Percentiles rank a stretch among this genome's conserved stretches.
Conservation (phyloP, 2,888 invertebrate genomes). For the Stenodema calcarata region DNA sequence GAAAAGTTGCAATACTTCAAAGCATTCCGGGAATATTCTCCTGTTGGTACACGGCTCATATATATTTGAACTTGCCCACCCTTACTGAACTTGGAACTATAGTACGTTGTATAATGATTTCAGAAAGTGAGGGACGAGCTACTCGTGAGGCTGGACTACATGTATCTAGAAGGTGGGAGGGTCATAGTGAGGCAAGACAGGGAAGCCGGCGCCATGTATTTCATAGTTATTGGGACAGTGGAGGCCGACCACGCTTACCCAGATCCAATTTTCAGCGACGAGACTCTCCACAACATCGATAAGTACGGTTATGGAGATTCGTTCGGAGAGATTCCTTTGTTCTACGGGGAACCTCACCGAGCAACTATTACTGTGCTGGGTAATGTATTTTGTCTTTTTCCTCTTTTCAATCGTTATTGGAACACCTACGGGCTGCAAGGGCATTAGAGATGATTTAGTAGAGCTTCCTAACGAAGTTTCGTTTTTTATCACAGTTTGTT, state of each 20-base stretch:
- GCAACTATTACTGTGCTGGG: slow-evolving; percentile 39
- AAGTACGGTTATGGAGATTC: slow-evolving; percentile 41
- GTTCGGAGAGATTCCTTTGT: slow-evolving; percentile 38
- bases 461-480: too few relatives aligned
- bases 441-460: too few relatives aligned
- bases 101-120: neutral
- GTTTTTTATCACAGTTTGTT: too few relatives aligned
- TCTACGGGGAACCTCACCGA: slow-evolving; percentile 42
- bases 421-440: too few relatives aligned
- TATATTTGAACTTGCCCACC: too few relatives aligned
- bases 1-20: slow-evolving; percentile 41
- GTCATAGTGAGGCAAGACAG: slow-evolving; percentile 37
- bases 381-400: neutral
- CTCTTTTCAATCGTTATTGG: too few relatives aligned
- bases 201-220: slow-evolving; percentile 41
- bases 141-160: slow-evolving; percentile 22
- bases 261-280: slow-evolving; percentile 39
- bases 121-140: slow-evolving; percentile 37
- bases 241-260: neutral
- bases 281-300: slow-evolving; percentile 32
- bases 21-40: slow-evolving; percentile 35
- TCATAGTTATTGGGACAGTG: slow-evolving; percentile 34
- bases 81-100: too few relatives aligned
- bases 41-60: too few relatives aligned
- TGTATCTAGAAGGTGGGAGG: slow-evolving; percentile 24